Conservation (phyloP, 2,113 vertebrate genomes). For the Picathartes gymnocephalus region DNA sequence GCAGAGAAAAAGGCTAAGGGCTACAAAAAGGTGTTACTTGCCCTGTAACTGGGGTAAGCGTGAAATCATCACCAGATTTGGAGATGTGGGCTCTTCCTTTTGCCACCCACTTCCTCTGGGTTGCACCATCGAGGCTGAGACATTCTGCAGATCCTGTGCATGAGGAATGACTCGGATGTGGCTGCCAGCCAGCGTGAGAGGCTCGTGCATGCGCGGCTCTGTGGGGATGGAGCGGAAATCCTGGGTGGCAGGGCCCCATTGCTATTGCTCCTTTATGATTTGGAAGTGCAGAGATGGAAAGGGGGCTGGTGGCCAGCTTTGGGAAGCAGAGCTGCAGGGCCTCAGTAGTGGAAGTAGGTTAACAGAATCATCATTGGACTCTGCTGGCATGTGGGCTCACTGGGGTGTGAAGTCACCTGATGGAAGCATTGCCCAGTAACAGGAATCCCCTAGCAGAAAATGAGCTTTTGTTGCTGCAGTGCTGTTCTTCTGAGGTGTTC, state of each 20-base stretch:
- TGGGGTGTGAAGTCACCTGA: not conserved
- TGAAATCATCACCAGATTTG: not conserved
- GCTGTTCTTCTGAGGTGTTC: conserved; percentile 23
- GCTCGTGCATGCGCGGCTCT: fast-evolving
- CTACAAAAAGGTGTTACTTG: not conserved
- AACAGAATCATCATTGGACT: not conserved
- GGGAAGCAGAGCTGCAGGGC: not conserved
- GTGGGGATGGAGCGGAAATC: fast-evolving
- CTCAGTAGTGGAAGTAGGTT: not conserved
- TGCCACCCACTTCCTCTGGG: not conserved
- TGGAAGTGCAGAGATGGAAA: not conserved
- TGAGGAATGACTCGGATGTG: not conserved
- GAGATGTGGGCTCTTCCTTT: not conserved
- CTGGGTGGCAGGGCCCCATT: not conserved
- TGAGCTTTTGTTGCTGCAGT: not conserved
- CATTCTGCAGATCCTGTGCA: not conserved
- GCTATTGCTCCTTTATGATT: not conserved
- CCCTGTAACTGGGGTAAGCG: fast-evolving
- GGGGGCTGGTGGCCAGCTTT: too few species aligned
- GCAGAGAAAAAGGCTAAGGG: not conserved
- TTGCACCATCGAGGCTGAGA: not conserved
- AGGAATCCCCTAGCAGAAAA: not conserved
- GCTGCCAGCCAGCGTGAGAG: not conserved
- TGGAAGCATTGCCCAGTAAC: not conserved
- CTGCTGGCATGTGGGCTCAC: not conserved